Base-by-base conservation (phyloP, 2,797 vertebrate species). In the Merluccius polli region DNA sequence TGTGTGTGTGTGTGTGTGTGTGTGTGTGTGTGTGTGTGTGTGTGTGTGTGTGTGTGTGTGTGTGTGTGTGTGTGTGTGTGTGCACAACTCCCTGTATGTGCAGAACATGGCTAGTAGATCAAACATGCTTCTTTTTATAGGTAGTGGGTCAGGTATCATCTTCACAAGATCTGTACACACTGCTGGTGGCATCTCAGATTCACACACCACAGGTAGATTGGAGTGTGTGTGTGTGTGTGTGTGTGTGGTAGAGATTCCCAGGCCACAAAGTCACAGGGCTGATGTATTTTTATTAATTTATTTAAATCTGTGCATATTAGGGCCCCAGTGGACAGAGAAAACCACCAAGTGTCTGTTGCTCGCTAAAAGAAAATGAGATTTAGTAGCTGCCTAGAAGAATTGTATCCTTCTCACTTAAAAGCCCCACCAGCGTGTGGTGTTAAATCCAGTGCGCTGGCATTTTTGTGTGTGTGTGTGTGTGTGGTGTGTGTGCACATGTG, bases 101-200 rank as follows among this genome's bases (percentile, higher is more conserved):
- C 80, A 16, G 67, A 35, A 27, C 76, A 15, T 59, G 76, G 32
- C 71, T 30, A 69, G 35, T 73, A 73, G 83, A 89, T 90, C 84
- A 90, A 89, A 90, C 78, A 30, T 78, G 44, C 75, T 81, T 75
- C 78, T 52, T 68, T 84, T 81, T 87, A 83, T 88, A 89, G 87
- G 81, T 86, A 83, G 29, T 83, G 81, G 78, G 86, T 89, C 86
- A 85, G 79, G 78, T 87, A 85, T 88, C 86, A 78, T 75, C 73
- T 76, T 70, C 44, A 77, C 32, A n/a, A 79, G 77, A 85, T 86
- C 82, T 85, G 79, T 73, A 81, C 84, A 83, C 29, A 29, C 12
- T 67, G 29, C 13, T 11, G 24, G 63, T 29, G 12, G 15, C n/a
- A n/a, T n/a, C n/a, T n/a, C n/a, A n/a, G n/a, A n/a, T n/a, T n/a